These are phyloP conservation scores for Synaphobranchus kaupii DNA, from an alignment of 2,797 vertebrate species.

Conservation along the genomic window DNA sequence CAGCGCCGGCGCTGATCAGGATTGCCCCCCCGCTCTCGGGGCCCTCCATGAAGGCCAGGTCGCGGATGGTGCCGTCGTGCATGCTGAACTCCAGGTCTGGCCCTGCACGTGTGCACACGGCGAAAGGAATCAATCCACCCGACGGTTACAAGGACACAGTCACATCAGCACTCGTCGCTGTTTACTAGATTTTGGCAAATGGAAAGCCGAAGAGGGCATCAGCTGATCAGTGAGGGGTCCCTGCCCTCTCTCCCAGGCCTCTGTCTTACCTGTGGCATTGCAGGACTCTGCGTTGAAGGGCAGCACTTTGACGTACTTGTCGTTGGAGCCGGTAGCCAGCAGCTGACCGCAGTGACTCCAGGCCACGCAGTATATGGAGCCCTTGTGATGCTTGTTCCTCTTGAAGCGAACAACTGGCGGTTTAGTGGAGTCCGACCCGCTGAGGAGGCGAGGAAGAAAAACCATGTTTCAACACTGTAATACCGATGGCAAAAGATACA, in stretches of 20 bases:
- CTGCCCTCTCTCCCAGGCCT: not conserved
- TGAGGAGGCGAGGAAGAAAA: constrained; percentile 47
- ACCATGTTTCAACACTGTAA: not conserved
- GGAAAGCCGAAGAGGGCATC: not conserved
- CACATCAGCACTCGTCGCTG: not conserved
- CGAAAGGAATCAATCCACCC: not conserved
- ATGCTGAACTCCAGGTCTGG: constrained; percentile 99
- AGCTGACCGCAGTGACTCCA: constrained; percentile 97
- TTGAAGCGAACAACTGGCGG: constrained; percentile 90
- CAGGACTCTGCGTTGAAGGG: constrained; percentile 93
- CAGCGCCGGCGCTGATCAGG: constrained; percentile 94
- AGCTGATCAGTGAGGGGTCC: not conserved
- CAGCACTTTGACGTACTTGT: constrained; percentile 97
- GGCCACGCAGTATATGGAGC: constrained; percentile 96
- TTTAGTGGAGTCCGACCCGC: constrained; percentile 73
- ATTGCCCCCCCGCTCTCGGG: constrained; percentile 93
- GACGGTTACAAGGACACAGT: not conserved
- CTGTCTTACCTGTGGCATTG: constrained; percentile 88
- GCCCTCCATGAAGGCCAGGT: constrained; percentile 97
- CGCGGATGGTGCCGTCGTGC: constrained; percentile 97
- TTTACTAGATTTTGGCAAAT: not conserved
- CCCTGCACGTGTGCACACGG: constrained; percentile 68
- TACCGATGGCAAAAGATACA: not conserved
- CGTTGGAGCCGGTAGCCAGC: constrained; percentile 95
- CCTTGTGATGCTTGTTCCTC: constrained; percentile 98